Evolutionary conservation across 2,888 invertebrate genomes (phyloP), one percentile per base, ranked within the genome.

Genomic region (Vanessa cardui): DNA sequence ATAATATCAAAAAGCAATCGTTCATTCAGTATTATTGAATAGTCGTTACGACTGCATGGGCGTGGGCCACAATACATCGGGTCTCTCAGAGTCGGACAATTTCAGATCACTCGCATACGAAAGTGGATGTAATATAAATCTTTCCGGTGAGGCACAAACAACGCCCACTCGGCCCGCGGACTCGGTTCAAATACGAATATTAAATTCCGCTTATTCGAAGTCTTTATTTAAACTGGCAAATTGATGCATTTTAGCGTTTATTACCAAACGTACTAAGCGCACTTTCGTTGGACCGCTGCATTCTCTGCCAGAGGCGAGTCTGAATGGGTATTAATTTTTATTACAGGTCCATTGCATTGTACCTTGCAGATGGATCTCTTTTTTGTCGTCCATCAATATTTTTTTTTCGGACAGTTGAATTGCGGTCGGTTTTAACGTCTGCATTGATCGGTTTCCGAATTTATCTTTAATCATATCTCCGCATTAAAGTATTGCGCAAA

Each of bases 41-140:
- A 89, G 92, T 89, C 87, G 88, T 92, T 90, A 90, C 81, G 83
- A 86, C 79, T 80, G 78, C 82, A 84, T 87, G 89, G 89, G 91
- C 90, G 90, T 90, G 86, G 87, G 89, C 81, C 83, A 88, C 86
- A 90, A 89, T 88, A 80, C 81, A 77, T 69, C 71, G 74, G 52
- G 68, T 66, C 71, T 71, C 66, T 73, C 63, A 70, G 61, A 69
- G 78, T 73, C 76, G 88, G 90, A 92, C 90, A 88, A 89, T 89
- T 90, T 88, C 89, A 90, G 92, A 92, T 92, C 90, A 90, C 86
- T 87, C 83, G 87, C 87, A 88, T 86, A 88, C 88, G 87, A 90
- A 91, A 90, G 87, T 88, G 90, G 89, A 89, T 88, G 92, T 92
- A 92, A 90, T 92, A 92, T 92, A 92, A 92, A 92, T 92, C 92